Conservation (phyloP, 2,113 vertebrate genomes). For the Zosterops japonicus region DNA sequence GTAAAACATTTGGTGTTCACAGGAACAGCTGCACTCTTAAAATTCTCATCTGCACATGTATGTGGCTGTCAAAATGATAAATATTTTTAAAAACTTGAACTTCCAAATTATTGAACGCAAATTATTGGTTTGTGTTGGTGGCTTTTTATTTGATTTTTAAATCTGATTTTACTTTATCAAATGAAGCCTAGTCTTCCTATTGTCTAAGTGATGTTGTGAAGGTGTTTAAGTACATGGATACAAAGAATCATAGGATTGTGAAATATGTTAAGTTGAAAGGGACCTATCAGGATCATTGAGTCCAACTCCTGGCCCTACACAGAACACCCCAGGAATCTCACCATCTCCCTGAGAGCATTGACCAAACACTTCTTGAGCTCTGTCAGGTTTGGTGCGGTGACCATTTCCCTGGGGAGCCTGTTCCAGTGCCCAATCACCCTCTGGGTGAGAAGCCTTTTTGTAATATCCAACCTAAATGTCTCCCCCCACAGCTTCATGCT, state of each 20-base stretch:
- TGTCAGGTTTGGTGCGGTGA: background rate
- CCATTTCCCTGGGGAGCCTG: background rate
- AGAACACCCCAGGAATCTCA: background rate
- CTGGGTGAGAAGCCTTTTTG: background rate
- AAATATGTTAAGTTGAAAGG: background rate
- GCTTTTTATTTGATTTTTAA: background rate
- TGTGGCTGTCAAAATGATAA: background rate
- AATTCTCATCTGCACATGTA: background rate
- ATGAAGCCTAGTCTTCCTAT: background rate
- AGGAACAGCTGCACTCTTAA: background rate
- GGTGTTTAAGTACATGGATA: background rate
- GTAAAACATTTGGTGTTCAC: background rate
- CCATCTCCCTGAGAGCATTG: background rate
- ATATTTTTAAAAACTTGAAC: background rate
- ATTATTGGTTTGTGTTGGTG: background rate
- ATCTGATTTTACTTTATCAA: background rate
- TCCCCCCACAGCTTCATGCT: rapidly evolving
- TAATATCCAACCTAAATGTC: background rate
- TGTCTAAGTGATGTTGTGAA: background rate
- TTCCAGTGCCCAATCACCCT: background rate
- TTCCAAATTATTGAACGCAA: background rate
- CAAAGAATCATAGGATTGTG: background rate
- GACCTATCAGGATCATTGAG: background rate
- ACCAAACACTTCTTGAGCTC: background rate
- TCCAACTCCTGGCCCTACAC: rapidly evolving